Evolutionary conservation across 2,797 vertebrate species (phyloP).

Genomic region (Muscicapa comitata): DNA sequence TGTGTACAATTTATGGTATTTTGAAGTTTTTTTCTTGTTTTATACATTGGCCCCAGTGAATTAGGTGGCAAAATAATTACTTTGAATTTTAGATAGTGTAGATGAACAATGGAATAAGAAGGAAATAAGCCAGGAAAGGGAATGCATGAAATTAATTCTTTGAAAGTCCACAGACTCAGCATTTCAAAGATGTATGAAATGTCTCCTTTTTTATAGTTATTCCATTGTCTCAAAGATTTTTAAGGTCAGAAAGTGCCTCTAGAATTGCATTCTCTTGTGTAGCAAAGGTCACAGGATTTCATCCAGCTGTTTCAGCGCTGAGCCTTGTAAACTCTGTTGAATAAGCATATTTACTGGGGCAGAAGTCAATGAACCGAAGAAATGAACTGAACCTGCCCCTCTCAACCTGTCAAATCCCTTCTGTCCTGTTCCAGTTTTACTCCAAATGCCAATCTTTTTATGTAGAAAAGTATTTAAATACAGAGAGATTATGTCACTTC

Average conservation of each 20-base stretch:
- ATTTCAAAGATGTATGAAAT: not conserved
- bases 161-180: not conserved
- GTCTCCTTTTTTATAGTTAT: not conserved
- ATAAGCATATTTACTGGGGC: slow-evolving; percentile 37
- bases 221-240: not conserved
- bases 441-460: not conserved
- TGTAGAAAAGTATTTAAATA: not conserved
- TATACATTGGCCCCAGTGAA: not conserved
- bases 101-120: not conserved
- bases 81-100: not conserved
- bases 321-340: slow-evolving; percentile 9
- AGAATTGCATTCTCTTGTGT: not conserved
- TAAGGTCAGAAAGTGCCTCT: slow-evolving; percentile 7
- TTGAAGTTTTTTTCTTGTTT: not conserved
- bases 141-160: not conserved
- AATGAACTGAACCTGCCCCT: not conserved
- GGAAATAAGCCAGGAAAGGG: not conserved
- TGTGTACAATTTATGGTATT: not conserved
- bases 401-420: not conserved
- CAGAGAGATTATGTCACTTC: not conserved
- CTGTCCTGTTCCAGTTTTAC: not conserved
- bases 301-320: slow-evolving; percentile 10
- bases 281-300: slow-evolving; percentile 26
- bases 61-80: not conserved
- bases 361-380: not conserved